A percentile compares a stretch with the other conserved stretches of the same genome.
Conservation (phyloP, 1,140 invertebrate species). For the Drosophila subpulchrella region DNA sequence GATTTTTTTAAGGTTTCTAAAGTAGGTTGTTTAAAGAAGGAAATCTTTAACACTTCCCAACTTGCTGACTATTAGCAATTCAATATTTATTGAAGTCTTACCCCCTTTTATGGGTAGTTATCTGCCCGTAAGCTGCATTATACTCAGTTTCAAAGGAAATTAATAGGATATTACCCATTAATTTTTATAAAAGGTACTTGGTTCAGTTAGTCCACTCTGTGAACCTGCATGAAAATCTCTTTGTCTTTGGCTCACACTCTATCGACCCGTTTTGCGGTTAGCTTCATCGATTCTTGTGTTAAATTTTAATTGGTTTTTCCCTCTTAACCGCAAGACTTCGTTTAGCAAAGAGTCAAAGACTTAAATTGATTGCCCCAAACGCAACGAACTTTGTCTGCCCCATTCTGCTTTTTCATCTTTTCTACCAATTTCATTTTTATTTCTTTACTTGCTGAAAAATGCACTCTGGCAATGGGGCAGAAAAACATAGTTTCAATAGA, state of each 20-base stretch:
- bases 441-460: slow-evolving; percentile 22
- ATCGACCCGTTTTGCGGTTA: slow-evolving; percentile 42
- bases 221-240: slow-evolving; percentile 20
- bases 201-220: background rate
- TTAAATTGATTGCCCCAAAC: slow-evolving; percentile 51
- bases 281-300: slow-evolving; percentile 54
- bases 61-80: no score
- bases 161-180: slow-evolving; percentile 4
- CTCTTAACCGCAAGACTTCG: slow-evolving; percentile 40
- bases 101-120: background rate
- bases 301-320: slow-evolving; percentile 75
- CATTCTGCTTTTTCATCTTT: background rate
- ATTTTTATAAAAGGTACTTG: slow-evolving; percentile 13
- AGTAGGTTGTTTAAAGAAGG: background rate
- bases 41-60: background rate
- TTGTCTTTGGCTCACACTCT: slow-evolving; percentile 8
- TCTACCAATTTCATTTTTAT: slow-evolving; percentile 7
- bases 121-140: background rate
- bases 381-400: slow-evolving; percentile 26
- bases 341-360: slow-evolving; percentile 41
- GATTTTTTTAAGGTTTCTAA: no score
- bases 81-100: no score
- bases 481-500: slow-evolving; percentile 25
- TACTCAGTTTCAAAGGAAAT: background rate
- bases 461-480: slow-evolving; percentile 12